Base-by-base conservation (phyloP, 1,140 invertebrate species). In the Lordiphosa clarofinis region DNA sequence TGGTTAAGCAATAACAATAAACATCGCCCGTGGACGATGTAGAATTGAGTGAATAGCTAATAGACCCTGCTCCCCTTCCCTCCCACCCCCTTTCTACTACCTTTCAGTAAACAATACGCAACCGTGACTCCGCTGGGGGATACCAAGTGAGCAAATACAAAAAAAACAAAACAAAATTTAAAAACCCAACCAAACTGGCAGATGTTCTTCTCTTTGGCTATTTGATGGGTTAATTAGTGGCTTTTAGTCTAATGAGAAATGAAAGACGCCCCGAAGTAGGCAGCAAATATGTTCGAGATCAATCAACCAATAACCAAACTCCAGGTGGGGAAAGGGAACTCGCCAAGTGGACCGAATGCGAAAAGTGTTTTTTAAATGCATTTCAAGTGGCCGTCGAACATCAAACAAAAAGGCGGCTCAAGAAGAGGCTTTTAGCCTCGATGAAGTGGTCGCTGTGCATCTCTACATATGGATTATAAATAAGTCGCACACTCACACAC, bases 331-430 rank as follows among this genome's bases (percentile, higher is more conserved):
- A 5, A 7, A 4, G 38, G n/a, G n/a, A 19, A 43, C 8, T 33
- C 19, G 39, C 53, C 40, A 60, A 59, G 50, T 56, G 59, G 38
- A 56, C 48, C 65, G 59, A 28, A 28, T 28, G 24, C 24, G 5
- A 28, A 28, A 28, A 28, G 24, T 28, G 38, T 46, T 50, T 66
- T 67, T 46, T 57, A 79, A 79, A 82, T 82, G 76, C 76, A 82
- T 82, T 66, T 82, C 59, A 61, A 82, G 76, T 84, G 76, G 72
- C 59, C 56, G 62, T 65, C 58, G 53, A 82, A 81, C 76, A 81
- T 81, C 76, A 81, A 81, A 81, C 76, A 75, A 49, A 37, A 37
- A 37, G 35, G 39, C 31, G 13, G 28, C 5, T 6, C 24, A 15
- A 38, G 39, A 31, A 24, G 72, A 82, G 76, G 76, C 76, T 82